Conservation (phyloP, 2,113 vertebrate species). For the Forbesichthys agassizii region DNA sequence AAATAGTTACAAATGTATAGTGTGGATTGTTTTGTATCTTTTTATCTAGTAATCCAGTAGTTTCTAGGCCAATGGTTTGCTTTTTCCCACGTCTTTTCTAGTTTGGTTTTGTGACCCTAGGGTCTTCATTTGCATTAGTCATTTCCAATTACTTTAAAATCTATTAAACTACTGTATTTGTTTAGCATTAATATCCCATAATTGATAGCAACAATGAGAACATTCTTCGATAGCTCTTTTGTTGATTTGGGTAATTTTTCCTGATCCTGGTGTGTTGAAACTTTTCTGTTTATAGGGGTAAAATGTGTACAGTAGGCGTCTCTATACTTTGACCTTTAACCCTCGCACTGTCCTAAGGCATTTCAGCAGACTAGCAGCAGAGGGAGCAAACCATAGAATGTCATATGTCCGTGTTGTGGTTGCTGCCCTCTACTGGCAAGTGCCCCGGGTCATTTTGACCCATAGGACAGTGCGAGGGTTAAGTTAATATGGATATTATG, state of each 20-base stretch:
- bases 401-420: too few relatives aligned
- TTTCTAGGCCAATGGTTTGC: conserved; percentile 4
- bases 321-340: conserved; percentile 21
- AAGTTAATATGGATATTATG: conserved; percentile 22
- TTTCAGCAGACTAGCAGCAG: too few relatives aligned
- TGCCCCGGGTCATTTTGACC: too few relatives aligned
- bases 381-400: too few relatives aligned
- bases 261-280: conserved; percentile 26
- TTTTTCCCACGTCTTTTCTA: conserved; percentile 26
- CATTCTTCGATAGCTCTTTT: conserved; percentile 14
- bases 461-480: too few relatives aligned
- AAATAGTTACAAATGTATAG: not conserved
- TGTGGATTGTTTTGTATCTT: not conserved
- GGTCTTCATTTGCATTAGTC: conserved; percentile 11
- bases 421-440: too few relatives aligned
- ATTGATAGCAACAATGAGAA: not conserved
- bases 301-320: conserved; percentile 3
- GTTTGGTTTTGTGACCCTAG: conserved; percentile 23
- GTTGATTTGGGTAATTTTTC: conserved; percentile 25
- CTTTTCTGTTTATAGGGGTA: conserved; percentile 15
- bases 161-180: conserved; percentile 6
- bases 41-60: not conserved
- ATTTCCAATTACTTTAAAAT: conserved; percentile 18
- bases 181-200: not conserved
- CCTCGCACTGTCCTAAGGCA: too few relatives aligned